Evolutionary conservation across 1,140 invertebrate species (phyloP).

Genomic region (Palaemon carinicauda): DNA sequence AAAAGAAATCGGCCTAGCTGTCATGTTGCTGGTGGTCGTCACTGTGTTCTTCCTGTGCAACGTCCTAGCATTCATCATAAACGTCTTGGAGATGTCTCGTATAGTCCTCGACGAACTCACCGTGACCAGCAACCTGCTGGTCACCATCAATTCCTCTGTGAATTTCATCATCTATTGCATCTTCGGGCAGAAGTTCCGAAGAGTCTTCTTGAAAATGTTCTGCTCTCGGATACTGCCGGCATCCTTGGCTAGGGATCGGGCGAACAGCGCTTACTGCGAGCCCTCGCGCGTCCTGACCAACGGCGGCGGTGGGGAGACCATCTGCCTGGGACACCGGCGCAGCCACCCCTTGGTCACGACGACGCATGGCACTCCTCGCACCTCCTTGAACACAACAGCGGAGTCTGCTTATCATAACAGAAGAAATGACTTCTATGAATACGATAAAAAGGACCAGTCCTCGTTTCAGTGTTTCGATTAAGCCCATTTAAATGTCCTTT

Average conservation of each 20-base stretch:
- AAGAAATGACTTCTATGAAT: too few species aligned
- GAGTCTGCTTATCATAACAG: too few species aligned
- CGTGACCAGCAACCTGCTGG: conserved; percentile 80
- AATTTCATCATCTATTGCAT: conserved; percentile 98
- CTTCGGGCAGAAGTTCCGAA: conserved; percentile 95
- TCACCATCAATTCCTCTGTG: conserved; percentile 95
- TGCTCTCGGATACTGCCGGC: conserved; percentile 66
- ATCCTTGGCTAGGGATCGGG: not conserved
- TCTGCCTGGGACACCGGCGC: not conserved
- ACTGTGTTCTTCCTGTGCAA: conserved; percentile 70
- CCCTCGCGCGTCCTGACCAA: conserved; percentile 22
- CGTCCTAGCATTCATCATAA: conserved; percentile 68
- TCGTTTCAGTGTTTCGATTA: too few species aligned
- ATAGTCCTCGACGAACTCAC: conserved; percentile 61
- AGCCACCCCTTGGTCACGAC: too few species aligned
- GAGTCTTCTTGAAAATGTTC: conserved; percentile 86
- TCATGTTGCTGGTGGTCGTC: conserved; percentile 71
- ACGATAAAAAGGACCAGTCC: too few species aligned
- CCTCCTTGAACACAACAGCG: too few species aligned
- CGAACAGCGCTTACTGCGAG: conserved; percentile 53
- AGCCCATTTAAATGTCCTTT: too few species aligned
- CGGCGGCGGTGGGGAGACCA: conserved; percentile 11
- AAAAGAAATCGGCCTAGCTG: conserved; percentile 78
- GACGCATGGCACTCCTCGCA: too few species aligned
- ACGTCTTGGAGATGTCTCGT: conserved; percentile 64